phyloP scores from a whole-genome alignment of 2,888 invertebrate genomes.

The Ctena decussata region DNA sequence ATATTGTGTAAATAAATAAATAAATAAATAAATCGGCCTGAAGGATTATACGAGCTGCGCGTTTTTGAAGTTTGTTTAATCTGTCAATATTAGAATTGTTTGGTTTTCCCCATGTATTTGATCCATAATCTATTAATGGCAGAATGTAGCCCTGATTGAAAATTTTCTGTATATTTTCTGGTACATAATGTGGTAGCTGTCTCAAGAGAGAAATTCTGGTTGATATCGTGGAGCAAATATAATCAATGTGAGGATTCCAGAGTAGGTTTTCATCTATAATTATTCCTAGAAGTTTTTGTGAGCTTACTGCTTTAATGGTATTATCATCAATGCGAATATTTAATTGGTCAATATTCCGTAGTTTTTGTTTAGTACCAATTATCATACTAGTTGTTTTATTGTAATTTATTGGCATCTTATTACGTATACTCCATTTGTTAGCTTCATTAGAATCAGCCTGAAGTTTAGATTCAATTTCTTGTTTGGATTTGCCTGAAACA shows the following conservation, averaged over 20 bases:
- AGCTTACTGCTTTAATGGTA: not conserved
- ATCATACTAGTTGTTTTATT: not conserved
- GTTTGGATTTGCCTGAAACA: not conserved
- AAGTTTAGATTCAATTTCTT: not conserved
- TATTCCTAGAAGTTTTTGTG: not conserved
- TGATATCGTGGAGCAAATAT: not conserved
- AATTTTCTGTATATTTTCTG: not conserved
- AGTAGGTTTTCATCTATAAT: not conserved
- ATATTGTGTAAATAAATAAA: too few species aligned
- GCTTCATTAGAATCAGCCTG: not conserved
- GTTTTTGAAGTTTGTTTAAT: constrained; percentile 5
- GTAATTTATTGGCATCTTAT: not conserved
- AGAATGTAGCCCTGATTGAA: not conserved
- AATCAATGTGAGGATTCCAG: not conserved
- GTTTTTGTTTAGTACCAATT: not conserved
- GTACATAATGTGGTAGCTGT: not conserved
- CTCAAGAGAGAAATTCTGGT: not conserved
- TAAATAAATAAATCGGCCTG: not conserved
- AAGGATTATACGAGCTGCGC: constrained; percentile 3
- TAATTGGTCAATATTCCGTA: not conserved
- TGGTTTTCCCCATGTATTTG: not conserved
- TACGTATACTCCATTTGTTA: not conserved
- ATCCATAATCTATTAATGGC: constrained; percentile 7
- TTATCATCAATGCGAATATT: not conserved
- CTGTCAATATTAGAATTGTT: not conserved